These are phyloP conservation scores for Atethmia centrago DNA, from an alignment of 2,888 invertebrate species.

Conservation along the genomic window DNA sequence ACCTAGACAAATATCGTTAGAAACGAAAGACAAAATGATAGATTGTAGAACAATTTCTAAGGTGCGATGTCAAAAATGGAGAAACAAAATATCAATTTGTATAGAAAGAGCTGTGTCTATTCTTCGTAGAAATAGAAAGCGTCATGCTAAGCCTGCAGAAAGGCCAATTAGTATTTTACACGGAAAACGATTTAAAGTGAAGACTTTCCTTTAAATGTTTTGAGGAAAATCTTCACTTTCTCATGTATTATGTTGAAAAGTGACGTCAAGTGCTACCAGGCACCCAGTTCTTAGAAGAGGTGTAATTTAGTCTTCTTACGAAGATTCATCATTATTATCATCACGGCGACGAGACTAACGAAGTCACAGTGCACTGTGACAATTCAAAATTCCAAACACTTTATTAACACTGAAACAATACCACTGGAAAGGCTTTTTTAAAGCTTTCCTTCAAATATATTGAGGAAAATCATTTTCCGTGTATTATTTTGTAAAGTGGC, in stretches of 20 bases:
- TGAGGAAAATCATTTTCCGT: constrained; percentile 41
- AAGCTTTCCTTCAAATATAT: constrained; percentile 21
- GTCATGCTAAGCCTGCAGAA: no score
- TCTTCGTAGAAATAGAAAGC: no score
- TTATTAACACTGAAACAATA: not conserved
- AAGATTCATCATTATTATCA: not conserved
- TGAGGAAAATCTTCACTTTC: not conserved
- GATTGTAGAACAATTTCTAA: no score
- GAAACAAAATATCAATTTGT: no score
- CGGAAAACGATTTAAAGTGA: no score
- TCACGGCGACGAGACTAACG: no score
- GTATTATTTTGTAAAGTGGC: constrained; percentile 55
- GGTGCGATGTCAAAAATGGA: no score
- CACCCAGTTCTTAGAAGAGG: not conserved
- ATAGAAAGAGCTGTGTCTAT: no score
- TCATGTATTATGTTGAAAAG: not conserved
- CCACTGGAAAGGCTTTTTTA: not conserved
- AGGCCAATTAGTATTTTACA: no score
- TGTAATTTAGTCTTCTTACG: not conserved
- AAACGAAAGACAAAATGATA: no score
- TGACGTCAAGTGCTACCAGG: not conserved
- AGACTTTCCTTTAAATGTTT: no score
- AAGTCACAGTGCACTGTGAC: not conserved
- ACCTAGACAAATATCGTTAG: no score
- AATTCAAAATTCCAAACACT: not conserved